A percentile compares a stretch with the other conserved stretches of the same genome.
phyloP scores from a whole-genome alignment of 2,113 vertebrate species.

The Progne subis region DNA sequence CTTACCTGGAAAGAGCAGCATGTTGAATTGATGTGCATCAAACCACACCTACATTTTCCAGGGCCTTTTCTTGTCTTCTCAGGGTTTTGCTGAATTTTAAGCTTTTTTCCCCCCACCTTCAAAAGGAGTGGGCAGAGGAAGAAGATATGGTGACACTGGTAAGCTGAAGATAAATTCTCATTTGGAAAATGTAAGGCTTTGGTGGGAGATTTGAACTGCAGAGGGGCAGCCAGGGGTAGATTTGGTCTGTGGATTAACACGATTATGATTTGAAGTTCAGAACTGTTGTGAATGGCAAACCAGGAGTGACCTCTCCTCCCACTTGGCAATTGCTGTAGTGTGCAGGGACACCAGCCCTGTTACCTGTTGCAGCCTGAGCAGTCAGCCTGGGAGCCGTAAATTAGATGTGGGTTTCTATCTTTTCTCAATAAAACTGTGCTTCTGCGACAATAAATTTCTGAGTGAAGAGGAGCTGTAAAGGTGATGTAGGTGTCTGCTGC shows the following conservation, averaged over 20 bases:
- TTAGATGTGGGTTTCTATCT: not conserved
- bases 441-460: not conserved
- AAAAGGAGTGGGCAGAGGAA: not conserved
- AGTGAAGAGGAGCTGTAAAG: not conserved
- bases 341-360: not conserved
- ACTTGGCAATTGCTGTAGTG: not conserved
- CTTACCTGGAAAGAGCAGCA: not conserved
- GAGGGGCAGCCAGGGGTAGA: not conserved
- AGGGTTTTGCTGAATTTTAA: not conserved
- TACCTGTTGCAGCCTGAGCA: not conserved
- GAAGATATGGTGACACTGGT: not conserved
- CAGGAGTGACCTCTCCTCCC: not conserved
- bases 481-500: not conserved
- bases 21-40: not conserved
- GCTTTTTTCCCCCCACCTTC: not conserved
- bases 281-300: not conserved
- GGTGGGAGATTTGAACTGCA: not conserved
- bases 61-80: not conserved
- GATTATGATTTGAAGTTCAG: not conserved
- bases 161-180: not conserved
- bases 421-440: not conserved
- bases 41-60: not conserved
- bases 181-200: not conserved
- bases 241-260: not conserved
- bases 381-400: not conserved